These are phyloP conservation scores for Chionoecetes opilio DNA, from an alignment of 1,140 invertebrate genomes.

Conservation along the genomic window DNA sequence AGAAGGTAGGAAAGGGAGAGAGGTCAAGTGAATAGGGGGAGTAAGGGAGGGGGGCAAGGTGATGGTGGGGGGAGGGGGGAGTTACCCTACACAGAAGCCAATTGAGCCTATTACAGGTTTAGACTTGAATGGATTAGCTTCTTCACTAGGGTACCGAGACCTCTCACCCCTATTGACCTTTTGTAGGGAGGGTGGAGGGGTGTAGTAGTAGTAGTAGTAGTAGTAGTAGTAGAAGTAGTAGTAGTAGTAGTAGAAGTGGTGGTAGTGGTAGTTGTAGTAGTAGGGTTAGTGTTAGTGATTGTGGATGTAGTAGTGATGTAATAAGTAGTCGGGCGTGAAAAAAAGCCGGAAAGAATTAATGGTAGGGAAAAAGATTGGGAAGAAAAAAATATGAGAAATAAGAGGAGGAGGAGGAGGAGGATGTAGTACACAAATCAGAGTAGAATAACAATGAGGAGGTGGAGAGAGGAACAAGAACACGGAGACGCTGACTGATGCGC, in stretches of 20 bases:
- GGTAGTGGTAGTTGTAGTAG: neutral
- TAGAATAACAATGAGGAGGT: neutral
- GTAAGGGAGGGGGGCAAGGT: neutral
- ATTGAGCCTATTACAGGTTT: constrained; percentile 5
- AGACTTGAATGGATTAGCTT: neutral
- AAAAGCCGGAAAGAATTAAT: neutral
- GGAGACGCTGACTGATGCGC: neutral
- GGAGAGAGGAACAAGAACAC: neutral
- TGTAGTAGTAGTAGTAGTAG: neutral
- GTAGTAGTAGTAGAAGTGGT: neutral
- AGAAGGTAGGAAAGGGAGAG: no score
- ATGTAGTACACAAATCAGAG: neutral
- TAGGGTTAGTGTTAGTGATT: neutral
- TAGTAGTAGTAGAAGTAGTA: neutral
- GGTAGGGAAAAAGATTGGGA: neutral
- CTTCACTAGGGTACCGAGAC: neutral
- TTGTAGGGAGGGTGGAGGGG: neutral
- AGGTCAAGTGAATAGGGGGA: neutral
- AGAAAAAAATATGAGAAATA: neutral
- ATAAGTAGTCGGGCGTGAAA: neutral
- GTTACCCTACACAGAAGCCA: constrained; percentile 36
- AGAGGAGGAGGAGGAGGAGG: neutral
- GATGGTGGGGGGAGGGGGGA: neutral
- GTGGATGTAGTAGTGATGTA: neutral
- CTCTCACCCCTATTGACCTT: neutral